Evolutionary conservation across 1,140 invertebrate species (phyloP), one percentile per base, ranked within the genome.

Genomic region (Ooceraea biroi): DNA sequence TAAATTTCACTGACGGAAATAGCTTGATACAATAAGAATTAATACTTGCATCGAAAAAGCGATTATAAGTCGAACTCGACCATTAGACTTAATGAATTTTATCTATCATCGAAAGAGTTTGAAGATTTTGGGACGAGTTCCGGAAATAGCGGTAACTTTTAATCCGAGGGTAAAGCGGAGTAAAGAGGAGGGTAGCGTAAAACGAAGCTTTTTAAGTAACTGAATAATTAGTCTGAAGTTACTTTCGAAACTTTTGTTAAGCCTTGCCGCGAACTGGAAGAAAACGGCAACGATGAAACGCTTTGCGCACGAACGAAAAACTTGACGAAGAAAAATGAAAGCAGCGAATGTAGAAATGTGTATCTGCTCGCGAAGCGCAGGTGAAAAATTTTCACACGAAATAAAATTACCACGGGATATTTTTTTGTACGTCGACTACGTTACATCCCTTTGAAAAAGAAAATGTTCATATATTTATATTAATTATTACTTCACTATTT

Each of bases 211-310:
- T 77, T 60, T 36, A 66, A 77, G 61, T 77, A 77, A 77, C 74
- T 77, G 74, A 66, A 77, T 77, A 77, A 77, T 77, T 77, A 77
- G 74, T 66, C 74, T 60, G 30, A 61, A 77, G 60, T 77, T 73
- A 73, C 71, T 74, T 77, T 66, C 30, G 46, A 30, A 77, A 77
- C 74, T 77, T 77, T 77, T 66, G 46, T 66, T 77, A 77, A 77
- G 74, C 74, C 74, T 77, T 52, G 61, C 74, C 30, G 50, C 74
- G 61, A 52, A 77, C 46, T 66, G 44, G 48, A 66, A 66, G 74
- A 77, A 77, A 77, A 77, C 41, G 74, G 74, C 74, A 78, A 66
- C 36, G 66, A 55, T 27, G 44, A 60, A 72, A 72, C 36, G 77
- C 58, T 66, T 55, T 60, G 48, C 36, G 25, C 11, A 44, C 55